Evolutionary conservation across 2,113 vertebrate genomes (phyloP).

Genomic region (Rhinolophus ferrumequinum): DNA sequence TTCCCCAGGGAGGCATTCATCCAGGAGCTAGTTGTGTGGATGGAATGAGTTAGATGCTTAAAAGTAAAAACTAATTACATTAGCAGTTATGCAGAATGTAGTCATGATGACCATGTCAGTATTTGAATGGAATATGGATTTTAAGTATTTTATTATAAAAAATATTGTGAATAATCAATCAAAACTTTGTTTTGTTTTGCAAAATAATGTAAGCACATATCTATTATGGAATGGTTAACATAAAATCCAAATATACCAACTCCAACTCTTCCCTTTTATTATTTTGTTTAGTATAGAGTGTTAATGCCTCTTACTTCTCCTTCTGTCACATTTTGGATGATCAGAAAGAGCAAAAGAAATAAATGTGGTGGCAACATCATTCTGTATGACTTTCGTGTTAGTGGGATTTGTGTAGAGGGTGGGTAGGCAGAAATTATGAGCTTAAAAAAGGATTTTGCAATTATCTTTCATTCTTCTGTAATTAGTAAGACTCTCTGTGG

Average conservation of each 20-base stretch:
- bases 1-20: neutral
- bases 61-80: slow-evolving; percentile 10
- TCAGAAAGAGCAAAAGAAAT: neutral
- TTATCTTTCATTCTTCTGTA: neutral
- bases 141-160: slow-evolving; percentile 4
- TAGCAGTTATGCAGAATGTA: neutral
- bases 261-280: neutral
- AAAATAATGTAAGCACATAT: neutral
- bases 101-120: neutral
- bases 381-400: neutral
- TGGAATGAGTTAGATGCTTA: neutral
- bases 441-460: neutral
- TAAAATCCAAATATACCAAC: neutral
- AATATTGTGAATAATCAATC: neutral
- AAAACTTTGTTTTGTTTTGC: neutral
- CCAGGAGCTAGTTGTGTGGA: neutral
- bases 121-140: neutral
- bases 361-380: neutral
- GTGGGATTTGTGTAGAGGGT: neutral
- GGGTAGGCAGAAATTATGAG: neutral
- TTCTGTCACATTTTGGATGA: neutral
- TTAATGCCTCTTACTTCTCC: neutral
- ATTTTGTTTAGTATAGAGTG: neutral
- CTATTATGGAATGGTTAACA: neutral
- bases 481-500: neutral